Percentiles rank a stretch among this genome's conserved stretches.
phyloP scores from a whole-genome alignment of 2,888 invertebrate genomes.

The Hydriomena furcata region DNA sequence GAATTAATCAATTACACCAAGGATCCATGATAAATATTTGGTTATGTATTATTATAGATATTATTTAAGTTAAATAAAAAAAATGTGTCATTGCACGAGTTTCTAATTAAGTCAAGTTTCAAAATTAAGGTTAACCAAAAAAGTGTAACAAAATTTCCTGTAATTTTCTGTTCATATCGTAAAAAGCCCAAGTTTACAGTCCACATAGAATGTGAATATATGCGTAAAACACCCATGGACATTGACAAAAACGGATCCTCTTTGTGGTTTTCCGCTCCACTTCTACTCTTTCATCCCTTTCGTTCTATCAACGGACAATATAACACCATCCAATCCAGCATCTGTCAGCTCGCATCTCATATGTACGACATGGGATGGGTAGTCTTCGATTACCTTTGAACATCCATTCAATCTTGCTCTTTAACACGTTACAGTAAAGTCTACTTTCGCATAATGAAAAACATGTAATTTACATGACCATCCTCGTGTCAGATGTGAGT shows the following conservation, averaged over 20 bases:
- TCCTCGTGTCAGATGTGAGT: constrained; percentile 49
- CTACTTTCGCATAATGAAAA: constrained; percentile 17
- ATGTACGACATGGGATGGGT: constrained; percentile 39
- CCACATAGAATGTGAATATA: background rate
- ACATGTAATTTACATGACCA: constrained; percentile 52
- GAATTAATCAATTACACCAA: constrained; percentile 19
- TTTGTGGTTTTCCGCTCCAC: constrained; percentile 23
- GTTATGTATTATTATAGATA: no score
- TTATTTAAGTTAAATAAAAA: no score
- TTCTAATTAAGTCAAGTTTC: no score
- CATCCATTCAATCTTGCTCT: constrained; percentile 23
- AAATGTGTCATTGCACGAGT: no score
- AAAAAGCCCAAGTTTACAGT: no score
- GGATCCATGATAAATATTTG: background rate
- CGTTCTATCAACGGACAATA: constrained; percentile 37
- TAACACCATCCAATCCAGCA: constrained; percentile 41
- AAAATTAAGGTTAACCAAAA: no score
- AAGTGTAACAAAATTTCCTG: no score
- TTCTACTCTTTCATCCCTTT: constrained; percentile 30
- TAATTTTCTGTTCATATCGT: no score
- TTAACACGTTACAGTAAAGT: constrained; percentile 16
- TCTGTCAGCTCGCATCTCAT: constrained; percentile 46
- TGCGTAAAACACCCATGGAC: background rate
- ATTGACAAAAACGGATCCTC: constrained; percentile 8
- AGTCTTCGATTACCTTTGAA: constrained; percentile 27